phyloP scores from a whole-genome alignment of 2,113 vertebrate species.

The Fregata magnificens region DNA sequence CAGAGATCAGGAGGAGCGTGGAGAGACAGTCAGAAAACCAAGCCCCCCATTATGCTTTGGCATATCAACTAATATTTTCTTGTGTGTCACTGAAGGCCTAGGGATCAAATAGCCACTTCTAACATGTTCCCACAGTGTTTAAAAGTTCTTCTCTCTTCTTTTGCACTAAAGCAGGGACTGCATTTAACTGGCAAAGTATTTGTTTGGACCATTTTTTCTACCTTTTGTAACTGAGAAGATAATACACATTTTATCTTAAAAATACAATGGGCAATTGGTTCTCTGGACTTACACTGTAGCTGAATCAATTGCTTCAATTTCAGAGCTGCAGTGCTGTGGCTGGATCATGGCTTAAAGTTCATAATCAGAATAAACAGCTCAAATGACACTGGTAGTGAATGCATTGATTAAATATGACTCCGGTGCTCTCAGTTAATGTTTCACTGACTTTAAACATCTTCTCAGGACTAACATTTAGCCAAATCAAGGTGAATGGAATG shows the following conservation, averaged over 20 bases:
- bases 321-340: neutral
- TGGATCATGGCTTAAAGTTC: slow-evolving; percentile 39
- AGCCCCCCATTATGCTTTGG: slow-evolving; percentile 15
- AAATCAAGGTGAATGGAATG: slow-evolving; percentile 8
- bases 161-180: neutral
- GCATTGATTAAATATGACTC: slow-evolving; percentile 45
- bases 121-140: neutral
- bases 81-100: neutral
- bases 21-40: neutral
- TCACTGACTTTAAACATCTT: slow-evolving; percentile 20
- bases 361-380: slow-evolving; percentile 55
- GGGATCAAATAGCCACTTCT: slow-evolving; percentile 34
- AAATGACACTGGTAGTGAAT: neutral
- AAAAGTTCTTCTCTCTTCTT: neutral
- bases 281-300: neutral
- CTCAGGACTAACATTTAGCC: slow-evolving; percentile 1
- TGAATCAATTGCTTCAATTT: slow-evolving; percentile 10
- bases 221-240: neutral
- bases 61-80: slow-evolving; percentile 4
- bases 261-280: neutral
- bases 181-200: neutral
- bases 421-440: slow-evolving; percentile 34
- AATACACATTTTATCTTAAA: neutral
- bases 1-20: neutral
- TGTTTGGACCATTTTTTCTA: neutral